Conservation (phyloP, 30 jellyfish, hydroid and myxozoan genomes). For the Hydractinia echinata region DNA sequence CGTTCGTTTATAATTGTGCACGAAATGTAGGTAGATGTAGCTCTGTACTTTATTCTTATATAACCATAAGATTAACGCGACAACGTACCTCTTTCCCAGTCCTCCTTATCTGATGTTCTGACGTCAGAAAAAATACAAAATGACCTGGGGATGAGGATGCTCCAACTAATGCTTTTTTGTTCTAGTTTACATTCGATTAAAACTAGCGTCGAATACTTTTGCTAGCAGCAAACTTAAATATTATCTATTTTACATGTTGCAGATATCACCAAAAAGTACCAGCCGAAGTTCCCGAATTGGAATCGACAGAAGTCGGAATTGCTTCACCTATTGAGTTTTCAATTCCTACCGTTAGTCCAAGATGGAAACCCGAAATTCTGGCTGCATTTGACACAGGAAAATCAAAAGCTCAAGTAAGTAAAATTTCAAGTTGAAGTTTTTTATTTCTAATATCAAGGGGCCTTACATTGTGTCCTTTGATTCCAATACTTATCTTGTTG, state of each 20-base stretch:
- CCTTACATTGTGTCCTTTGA: no score
- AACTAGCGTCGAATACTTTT: neutral
- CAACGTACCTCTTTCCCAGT: no score
- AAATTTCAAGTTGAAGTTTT: no score
- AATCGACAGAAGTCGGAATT: conserved; percentile 75
- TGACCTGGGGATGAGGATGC: no score
- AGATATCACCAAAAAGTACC: conserved; percentile 96
- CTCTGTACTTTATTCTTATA: no score
- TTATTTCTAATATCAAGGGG: no score
- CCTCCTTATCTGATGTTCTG: no score
- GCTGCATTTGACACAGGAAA: conserved; percentile 65
- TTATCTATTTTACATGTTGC: neutral
- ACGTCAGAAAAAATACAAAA: no score
- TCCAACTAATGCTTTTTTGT: neutral
- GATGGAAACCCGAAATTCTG: conserved; percentile 75
- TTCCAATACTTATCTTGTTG: no score
- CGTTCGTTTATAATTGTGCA: neutral
- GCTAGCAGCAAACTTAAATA: neutral
- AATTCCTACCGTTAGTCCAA: conserved; percentile 75
- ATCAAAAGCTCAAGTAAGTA: conserved; percentile 78
- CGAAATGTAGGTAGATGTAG: no score
- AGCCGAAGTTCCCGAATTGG: conserved; percentile 81
- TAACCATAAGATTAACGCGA: no score
- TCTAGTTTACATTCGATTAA: neutral
- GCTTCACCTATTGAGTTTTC: conserved; percentile 94